Base-by-base conservation (phyloP, 2,797 vertebrate genomes). In the Carapus acus region DNA sequence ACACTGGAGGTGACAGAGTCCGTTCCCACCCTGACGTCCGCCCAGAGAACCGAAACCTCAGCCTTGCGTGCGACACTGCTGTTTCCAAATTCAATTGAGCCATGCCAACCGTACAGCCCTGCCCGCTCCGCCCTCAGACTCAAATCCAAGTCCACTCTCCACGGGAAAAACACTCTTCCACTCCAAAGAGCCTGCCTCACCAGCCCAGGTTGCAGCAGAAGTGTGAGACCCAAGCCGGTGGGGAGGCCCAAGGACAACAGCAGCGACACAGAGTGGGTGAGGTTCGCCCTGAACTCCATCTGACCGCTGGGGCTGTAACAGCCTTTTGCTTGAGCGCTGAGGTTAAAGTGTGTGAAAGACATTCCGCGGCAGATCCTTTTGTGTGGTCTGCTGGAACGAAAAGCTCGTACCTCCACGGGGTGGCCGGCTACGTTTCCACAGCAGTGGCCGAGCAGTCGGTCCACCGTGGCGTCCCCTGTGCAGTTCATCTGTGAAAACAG, bases 401-500 rank as follows among this genome's bases (percentile, higher is more conserved):
- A 83, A 61, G 47, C 24, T 58, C 46, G 45, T 90, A 91, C 91
- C 91, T 92, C 83, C 54, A 77, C 66, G 15, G 71, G 69, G 51
- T 23, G 70, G 58, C 82, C 69, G 0, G 71, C 18, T 33, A 87
- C 42, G 8, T 78, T 69, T 77, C 86, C 88, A 59, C 49, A 79
- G 79, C 90, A 93, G 65, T 78, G 71, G 19, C 84, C 87, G 14
- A 79, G 85, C 64, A 91, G 78, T 21, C 79, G 73, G 47, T 80
- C 69, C 6, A 60, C 43, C 1, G 58, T 29, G 19, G 78, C 29
- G 36, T 87, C 84, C 64, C 87, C 83, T 29, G 77, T 85, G 87
- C 90, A 93, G 83, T 80, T 86, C 85, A 93, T 84, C 92, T 92
- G 87, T 85, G 65, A 86, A 85, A 81, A 86, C 81, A 89, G 67